These are phyloP conservation scores for Folsomia candida DNA, from an alignment of 2,888 invertebrate genomes.

Conservation along the genomic window DNA sequence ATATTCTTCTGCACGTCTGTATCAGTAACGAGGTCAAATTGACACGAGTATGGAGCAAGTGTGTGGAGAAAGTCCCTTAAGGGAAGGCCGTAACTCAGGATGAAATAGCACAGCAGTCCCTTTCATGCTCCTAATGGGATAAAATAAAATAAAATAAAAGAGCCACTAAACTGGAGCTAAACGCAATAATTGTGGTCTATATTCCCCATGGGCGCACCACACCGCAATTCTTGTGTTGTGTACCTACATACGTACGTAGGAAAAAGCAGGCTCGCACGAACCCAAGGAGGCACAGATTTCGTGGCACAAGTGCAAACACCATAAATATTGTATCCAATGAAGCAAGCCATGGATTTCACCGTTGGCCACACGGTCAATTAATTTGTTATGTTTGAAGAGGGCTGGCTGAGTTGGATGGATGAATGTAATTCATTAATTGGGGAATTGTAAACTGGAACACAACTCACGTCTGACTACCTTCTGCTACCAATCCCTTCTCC, in stretches of 20 bases:
- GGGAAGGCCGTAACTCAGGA: constrained; percentile 10
- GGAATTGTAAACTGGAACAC: not conserved
- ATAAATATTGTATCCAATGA: not conserved
- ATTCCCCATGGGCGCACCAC: constrained; percentile 2
- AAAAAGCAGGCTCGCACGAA: no score
- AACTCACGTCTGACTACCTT: no score
- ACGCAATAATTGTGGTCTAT: constrained; percentile 11
- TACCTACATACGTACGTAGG: no score
- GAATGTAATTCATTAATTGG: not conserved
- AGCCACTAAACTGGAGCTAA: constrained; percentile 8
- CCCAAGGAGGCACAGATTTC: no score
- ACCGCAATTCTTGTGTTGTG: not conserved
- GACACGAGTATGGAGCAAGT: no score
- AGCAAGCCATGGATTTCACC: not conserved
- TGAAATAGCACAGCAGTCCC: constrained; percentile 15
- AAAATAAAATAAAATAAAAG: constrained; percentile 14
- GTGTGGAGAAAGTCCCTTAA: constrained; percentile 5
- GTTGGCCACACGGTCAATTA: not conserved
- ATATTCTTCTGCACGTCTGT: no score
- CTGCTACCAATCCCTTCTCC: no score
- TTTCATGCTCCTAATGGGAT: constrained; percentile 13
- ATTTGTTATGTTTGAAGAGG: not conserved
- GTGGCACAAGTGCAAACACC: not conserved
- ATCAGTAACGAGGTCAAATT: no score
- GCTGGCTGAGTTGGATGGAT: not conserved